These are phyloP conservation scores for Xyliphius kryptos DNA, from an alignment of 2,113 vertebrate genomes.

Conservation along the genomic window DNA sequence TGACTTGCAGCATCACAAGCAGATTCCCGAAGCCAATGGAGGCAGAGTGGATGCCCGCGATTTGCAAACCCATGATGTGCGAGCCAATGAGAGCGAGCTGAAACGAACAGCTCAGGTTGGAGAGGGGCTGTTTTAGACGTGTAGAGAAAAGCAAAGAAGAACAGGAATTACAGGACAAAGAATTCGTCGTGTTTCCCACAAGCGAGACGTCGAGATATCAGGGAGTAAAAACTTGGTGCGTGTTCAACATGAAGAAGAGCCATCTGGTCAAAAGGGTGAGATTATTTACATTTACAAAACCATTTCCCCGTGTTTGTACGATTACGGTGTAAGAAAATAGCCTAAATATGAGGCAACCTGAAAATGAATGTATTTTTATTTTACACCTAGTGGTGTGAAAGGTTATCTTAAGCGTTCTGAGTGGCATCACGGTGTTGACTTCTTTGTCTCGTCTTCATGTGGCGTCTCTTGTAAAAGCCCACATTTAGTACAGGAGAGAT, in stretches of 20 bases:
- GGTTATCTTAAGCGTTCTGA: background rate
- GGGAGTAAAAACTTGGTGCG: constrained; percentile 11
- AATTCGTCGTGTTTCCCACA: too few relatives aligned
- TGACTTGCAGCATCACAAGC: constrained; percentile 29
- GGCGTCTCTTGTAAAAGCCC: background rate
- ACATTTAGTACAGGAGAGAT: background rate
- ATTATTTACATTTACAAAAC: background rate
- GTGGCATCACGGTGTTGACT: background rate
- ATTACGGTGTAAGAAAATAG: too few relatives aligned
- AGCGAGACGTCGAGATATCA: background rate
- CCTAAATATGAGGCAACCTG: too few relatives aligned
- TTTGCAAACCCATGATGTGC: constrained; percentile 21
- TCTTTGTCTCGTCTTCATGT: constrained; percentile 23
- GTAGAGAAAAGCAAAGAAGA: background rate
- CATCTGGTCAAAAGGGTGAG: constrained; percentile 76
- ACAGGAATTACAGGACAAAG: background rate
- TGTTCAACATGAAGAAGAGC: constrained; percentile 77
- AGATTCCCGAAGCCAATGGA: constrained; percentile 35
- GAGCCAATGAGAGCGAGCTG: constrained; percentile 13
- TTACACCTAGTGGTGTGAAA: too few relatives aligned
- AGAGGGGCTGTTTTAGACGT: background rate
- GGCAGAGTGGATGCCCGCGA: constrained; percentile 36
- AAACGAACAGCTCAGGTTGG: constrained; percentile 17
- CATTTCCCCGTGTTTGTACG: too few relatives aligned
- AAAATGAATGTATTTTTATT: too few relatives aligned